phyloP scores from a whole-genome alignment of 2,888 invertebrate species.

The Melinopterus prodromus region DNA sequence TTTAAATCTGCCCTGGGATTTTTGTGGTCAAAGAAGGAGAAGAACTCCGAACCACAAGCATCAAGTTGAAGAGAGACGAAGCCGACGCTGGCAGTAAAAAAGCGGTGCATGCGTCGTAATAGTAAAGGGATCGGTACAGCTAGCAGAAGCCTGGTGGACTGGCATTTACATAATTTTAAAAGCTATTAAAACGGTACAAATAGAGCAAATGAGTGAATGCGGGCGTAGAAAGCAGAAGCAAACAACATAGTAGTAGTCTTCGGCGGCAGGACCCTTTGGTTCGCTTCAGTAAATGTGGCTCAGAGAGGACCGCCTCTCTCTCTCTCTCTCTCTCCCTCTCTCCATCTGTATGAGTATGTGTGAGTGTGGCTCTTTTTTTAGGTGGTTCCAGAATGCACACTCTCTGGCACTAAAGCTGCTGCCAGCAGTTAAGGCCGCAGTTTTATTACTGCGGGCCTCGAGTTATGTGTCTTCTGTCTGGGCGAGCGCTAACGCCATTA shows the following conservation, averaged over 20 bases:
- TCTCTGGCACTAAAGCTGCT: conserved; percentile 44
- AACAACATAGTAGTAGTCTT: conserved; percentile 40
- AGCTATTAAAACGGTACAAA: conserved; percentile 37
- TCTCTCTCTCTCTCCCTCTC: background rate
- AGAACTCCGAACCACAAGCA: background rate
- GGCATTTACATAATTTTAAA: conserved; percentile 38
- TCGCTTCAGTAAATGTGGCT: background rate
- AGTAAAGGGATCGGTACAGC: background rate
- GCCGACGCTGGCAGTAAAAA: background rate
- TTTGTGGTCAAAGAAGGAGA: background rate
- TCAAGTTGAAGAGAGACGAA: background rate
- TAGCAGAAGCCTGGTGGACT: background rate
- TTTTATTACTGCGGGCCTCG: conserved; percentile 46
- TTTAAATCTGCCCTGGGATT: too few species aligned
- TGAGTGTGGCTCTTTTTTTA: background rate
- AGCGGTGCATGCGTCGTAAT: background rate
- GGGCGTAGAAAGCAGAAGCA: conserved; percentile 33
- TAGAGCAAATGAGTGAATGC: conserved; percentile 36
- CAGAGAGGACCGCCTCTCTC: background rate
- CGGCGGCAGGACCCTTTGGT: conserved; percentile 23
- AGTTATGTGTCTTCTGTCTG: conserved; percentile 51
- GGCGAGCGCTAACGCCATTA: conserved; percentile 40
- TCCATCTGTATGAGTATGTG: background rate
- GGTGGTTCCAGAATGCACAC: conserved; percentile 35
- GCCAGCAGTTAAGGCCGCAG: conserved; percentile 47